Evolutionary conservation across 2,113 vertebrate genomes (phyloP).

Genomic region (Cardinalis cardinalis): DNA sequence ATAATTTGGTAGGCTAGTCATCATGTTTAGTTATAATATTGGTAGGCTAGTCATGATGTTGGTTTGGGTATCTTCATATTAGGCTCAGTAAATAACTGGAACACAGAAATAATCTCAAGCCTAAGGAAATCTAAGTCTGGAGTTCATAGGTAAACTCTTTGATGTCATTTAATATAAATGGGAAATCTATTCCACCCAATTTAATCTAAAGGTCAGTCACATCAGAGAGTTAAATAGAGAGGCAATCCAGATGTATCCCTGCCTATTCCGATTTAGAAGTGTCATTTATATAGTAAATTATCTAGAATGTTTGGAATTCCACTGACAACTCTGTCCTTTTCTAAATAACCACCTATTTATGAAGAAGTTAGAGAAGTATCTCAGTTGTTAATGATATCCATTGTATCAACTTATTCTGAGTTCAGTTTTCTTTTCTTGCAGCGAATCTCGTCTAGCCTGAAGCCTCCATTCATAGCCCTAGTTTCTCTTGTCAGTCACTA

Average conservation of each 20-base stretch:
- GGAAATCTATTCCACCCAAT: slow-evolving; percentile 36
- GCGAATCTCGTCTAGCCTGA: not conserved
- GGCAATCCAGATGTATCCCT: slow-evolving; percentile 23
- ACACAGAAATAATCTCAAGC: slow-evolving; percentile 33
- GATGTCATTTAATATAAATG: slow-evolving; percentile 61
- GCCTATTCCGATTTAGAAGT: slow-evolving; percentile 18
- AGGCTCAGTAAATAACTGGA: slow-evolving; percentile 41
- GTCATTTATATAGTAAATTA: slow-evolving; percentile 1
- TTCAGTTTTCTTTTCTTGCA: not conserved
- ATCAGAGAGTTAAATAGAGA: slow-evolving; percentile 42
- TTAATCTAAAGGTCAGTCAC: slow-evolving; percentile 62
- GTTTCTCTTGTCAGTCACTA: not conserved
- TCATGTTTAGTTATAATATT: slow-evolving; percentile 30
- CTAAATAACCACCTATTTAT: not conserved
- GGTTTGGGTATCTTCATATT: not conserved
- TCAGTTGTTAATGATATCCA: not conserved
- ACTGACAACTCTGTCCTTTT: not conserved
- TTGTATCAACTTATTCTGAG: not conserved
- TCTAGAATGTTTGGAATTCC: not conserved
- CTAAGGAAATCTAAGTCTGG: not conserved
- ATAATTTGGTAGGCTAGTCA: not conserved
- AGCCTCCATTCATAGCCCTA: not conserved
- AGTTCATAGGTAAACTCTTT: slow-evolving; percentile 16
- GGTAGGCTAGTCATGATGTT: not conserved
- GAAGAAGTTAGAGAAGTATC: not conserved